Base-by-base conservation (phyloP, 53 echinoderm and acorn worm species). In the Luidia sarsii region DNA sequence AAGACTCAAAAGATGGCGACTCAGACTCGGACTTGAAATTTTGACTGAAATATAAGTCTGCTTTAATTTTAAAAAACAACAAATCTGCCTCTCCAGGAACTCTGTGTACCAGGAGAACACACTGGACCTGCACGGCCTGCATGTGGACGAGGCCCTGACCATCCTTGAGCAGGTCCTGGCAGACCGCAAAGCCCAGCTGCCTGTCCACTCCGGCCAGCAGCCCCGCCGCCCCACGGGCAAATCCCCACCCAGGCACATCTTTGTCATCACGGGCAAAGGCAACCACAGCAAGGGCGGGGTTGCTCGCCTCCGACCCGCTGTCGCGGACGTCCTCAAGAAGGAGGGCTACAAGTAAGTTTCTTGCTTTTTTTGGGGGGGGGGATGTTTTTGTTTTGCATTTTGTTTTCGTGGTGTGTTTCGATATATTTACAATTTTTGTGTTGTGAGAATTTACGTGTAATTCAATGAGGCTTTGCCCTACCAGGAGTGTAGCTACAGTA, bases 221-320 rank as follows among this genome's bases (percentile, higher is more conserved):
- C 68, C 61, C 24, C 41, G 30, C 41, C 86, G 70, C 19, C 79
- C 52, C 19, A 33, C 75, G 34, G 39, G 55, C 7, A 65, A 85
- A 33, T 57, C 77, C 1, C 90, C 83, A 14, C 67, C 41, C 27
- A 74, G 82, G 22, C 71, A 89, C 46, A 87, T 95, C 20, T 61
- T 80, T 38, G 79, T 95, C 62, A 84, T 95, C 68, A 95, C 95
- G 1, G 95, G 95, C 32, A 89, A 85, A 61, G 95, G 95, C 4
- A 87, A 50, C 32, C 83, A 92, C 82, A 95, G 95, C 30, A 80
- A 77, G 39, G 87, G 85, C 7, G 95, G 95, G 3, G 87, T 92
- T 33, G 92, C 95, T 33, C 87, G 77, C 23, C 80, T 95, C 33
- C 87, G 89, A 68, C 95, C 89, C 7, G 87, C 87, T 0, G 95